A percentile compares a stretch with the other conserved stretches of the same genome.
These are phyloP conservation scores for Poecile atricapillus DNA, from an alignment of 2,113 vertebrate species.

Conservation along the genomic window DNA sequence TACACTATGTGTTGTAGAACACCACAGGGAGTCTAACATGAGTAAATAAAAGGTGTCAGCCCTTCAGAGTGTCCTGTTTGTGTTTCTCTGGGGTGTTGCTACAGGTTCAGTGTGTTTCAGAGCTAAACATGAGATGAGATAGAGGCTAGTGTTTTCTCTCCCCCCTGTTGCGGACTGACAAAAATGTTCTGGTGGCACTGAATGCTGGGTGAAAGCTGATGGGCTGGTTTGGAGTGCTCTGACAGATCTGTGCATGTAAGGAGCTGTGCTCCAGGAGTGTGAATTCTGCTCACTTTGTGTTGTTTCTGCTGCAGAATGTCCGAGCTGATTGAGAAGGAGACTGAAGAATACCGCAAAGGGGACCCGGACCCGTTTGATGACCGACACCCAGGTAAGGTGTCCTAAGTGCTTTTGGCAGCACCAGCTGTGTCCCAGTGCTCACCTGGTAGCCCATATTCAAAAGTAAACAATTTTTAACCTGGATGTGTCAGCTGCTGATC, in stretches of 20 bases:
- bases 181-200: neutral
- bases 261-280: neutral
- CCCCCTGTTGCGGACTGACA: neutral
- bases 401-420: neutral
- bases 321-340: constrained; percentile 95
- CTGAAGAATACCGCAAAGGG: constrained; percentile 96
- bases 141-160: neutral
- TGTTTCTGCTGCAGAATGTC: constrained; percentile 82
- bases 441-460: neutral
- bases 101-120: neutral
- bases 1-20: neutral
- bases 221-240: neutral
- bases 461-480: neutral
- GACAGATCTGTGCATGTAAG: neutral
- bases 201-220: neutral
- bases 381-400: constrained; percentile 88
- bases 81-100: neutral
- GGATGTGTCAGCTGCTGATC: neutral
- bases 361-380: constrained; percentile 99
- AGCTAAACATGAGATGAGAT: neutral
- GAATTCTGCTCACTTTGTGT: neutral
- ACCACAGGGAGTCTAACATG: neutral
- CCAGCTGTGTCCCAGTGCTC: neutral
- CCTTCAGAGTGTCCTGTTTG: neutral
- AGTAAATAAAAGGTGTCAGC: neutral